Conservation (phyloP, 2,113 vertebrate species). For the Corythornis cristatus region DNA sequence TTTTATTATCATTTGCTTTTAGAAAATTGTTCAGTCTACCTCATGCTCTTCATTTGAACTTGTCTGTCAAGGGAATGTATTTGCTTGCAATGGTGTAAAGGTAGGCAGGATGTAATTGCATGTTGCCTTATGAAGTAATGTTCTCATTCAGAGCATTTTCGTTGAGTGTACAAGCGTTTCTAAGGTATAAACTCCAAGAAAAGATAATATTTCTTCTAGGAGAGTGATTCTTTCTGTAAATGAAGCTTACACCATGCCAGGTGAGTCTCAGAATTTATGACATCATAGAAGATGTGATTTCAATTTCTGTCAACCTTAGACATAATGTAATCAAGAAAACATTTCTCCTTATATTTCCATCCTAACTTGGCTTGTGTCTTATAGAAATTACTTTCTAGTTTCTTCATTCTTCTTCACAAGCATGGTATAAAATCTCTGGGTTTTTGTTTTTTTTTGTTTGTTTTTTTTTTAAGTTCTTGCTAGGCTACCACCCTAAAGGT, state of each 20-base stretch:
- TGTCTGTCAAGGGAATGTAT: background rate
- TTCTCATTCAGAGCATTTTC: background rate
- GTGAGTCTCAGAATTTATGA: background rate
- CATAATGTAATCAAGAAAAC: background rate
- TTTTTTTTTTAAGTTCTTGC: background rate
- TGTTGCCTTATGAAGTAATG: background rate
- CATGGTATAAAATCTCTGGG: background rate
- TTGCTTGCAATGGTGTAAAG: background rate
- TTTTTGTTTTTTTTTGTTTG: no score
- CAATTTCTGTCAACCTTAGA: background rate
- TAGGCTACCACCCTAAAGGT: background rate
- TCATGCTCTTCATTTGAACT: background rate
- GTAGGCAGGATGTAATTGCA: background rate
- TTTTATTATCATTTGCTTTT: background rate
- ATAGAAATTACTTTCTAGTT: background rate
- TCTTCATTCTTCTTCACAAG: background rate
- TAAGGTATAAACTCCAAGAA: background rate
- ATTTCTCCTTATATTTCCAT: background rate
- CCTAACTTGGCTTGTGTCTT: background rate
- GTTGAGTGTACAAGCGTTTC: background rate
- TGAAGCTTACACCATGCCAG: background rate
- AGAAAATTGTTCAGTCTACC: background rate
- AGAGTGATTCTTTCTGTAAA: background rate
- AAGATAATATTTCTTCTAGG: background rate
- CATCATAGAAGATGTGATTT: background rate